Conservation (phyloP, 2,888 invertebrate genomes). For the Lamellibrachia columna region DNA sequence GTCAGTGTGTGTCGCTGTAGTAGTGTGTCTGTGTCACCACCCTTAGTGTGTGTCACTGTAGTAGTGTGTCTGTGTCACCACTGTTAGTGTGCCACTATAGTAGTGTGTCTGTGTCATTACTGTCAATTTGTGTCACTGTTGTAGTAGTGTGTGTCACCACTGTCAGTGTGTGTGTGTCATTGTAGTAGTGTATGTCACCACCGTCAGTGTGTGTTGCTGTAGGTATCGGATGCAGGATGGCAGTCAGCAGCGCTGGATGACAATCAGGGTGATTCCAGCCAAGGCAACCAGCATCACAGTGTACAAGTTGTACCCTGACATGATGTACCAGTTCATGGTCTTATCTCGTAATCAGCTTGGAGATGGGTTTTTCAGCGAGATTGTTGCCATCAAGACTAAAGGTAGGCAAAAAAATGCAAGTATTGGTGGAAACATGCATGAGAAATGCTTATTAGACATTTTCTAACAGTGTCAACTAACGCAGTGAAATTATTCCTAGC, state of each 20-base stretch:
- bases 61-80: too few relatives aligned
- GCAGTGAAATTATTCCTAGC: background rate
- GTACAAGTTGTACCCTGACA: conserved; percentile 87
- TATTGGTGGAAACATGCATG: background rate
- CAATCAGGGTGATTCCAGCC: conserved; percentile 79
- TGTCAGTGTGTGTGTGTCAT: too few relatives aligned
- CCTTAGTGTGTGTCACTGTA: too few relatives aligned
- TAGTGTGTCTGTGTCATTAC: too few relatives aligned
- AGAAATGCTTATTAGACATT: background rate
- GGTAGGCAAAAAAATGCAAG: conserved; percentile 69
- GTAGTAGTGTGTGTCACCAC: too few relatives aligned
- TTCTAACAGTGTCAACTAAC: background rate
- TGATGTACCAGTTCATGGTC: conserved; percentile 95
- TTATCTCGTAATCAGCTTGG: conserved; percentile 91
- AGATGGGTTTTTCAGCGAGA: conserved; percentile 94
- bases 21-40: too few relatives aligned
- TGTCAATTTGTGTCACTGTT: too few relatives aligned
- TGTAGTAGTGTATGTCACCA: too few relatives aligned
- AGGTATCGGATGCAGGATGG: conserved; percentile 30
- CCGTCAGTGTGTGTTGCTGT: background rate
- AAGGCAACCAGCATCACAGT: conserved; percentile 92
- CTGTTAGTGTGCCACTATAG: too few relatives aligned
- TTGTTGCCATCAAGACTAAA: conserved; percentile 86
- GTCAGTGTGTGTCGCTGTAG: background rate
- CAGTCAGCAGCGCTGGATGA: conserved; percentile 39